Evolutionary conservation across 2,888 invertebrate species (phyloP).

Genomic region (Cantharis rufa): DNA sequence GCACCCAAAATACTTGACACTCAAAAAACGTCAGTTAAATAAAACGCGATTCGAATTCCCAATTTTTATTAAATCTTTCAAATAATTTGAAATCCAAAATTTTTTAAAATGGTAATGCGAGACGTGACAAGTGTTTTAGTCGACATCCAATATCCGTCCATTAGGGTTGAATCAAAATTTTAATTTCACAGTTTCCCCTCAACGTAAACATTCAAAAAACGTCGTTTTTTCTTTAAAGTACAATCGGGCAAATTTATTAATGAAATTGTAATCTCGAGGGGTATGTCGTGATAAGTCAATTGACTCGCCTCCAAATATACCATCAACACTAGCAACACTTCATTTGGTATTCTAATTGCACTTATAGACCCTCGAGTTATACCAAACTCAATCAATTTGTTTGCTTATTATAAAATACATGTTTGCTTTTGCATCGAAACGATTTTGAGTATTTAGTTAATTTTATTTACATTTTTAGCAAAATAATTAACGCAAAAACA

Average conservation of each 20-base stretch:
- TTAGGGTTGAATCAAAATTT: constrained; percentile 37
- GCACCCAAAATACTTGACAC: constrained; percentile 14
- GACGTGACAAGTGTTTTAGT: constrained; percentile 22
- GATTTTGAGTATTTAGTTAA: background rate
- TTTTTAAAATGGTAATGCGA: constrained; percentile 15
- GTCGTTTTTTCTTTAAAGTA: background rate
- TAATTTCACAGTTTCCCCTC: constrained; percentile 27
- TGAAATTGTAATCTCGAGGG: background rate
- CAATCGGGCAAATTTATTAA: background rate
- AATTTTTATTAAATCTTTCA: background rate
- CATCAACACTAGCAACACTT: constrained; percentile 5
- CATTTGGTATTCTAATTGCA: constrained; percentile 38
- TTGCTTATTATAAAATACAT: constrained; percentile 36
- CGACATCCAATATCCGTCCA: constrained; percentile 40
- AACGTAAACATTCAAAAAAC: constrained; percentile 28
- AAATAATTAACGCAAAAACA: background rate
- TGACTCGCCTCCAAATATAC: constrained; percentile 6
- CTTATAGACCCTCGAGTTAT: constrained; percentile 25
- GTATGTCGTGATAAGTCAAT: constrained; percentile 30
- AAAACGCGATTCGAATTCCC: constrained; percentile 5
- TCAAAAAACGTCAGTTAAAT: constrained; percentile 10
- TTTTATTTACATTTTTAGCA: background rate
- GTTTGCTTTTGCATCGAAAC: constrained; percentile 19
- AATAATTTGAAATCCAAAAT: background rate
- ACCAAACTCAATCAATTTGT: constrained; percentile 34